phyloP scores from a whole-genome alignment of 2,113 vertebrate species.

The Brachypodius melanocephalos region DNA sequence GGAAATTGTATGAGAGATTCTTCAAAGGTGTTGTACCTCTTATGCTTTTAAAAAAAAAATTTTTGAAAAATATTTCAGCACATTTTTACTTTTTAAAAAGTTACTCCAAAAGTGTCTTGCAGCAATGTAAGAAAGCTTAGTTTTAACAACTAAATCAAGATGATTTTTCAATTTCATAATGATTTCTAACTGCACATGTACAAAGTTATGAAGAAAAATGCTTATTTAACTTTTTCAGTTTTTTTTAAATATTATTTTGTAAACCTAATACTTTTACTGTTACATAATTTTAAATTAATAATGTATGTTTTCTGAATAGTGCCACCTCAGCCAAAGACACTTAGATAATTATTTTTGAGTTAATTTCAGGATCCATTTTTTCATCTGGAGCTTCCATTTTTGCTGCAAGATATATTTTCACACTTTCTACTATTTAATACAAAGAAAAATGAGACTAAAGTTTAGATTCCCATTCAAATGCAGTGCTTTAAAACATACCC shows the following conservation, averaged over 20 bases:
- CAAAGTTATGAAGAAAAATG: neutral
- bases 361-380: neutral
- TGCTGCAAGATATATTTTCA: neutral
- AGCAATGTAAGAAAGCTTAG: neutral
- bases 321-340: neutral
- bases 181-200: neutral
- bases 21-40: neutral
- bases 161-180: neutral
- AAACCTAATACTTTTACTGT: neutral
- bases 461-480: neutral
- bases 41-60: no score
- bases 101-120: neutral
- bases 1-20: neutral
- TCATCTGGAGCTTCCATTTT: neutral
- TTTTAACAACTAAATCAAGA: neutral
- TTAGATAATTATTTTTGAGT: neutral
- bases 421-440: neutral
- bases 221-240: neutral
- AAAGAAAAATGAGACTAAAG: neutral
- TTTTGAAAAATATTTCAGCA: neutral
- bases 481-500: rapidly evolving
- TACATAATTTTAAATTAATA: neutral
- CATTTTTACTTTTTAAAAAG: neutral
- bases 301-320: neutral
- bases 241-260: neutral